Percentiles rank a stretch among this genome's conserved stretches.
Conservation (phyloP, 2,113 vertebrate genomes). For the Amblyopsis rosae region DNA sequence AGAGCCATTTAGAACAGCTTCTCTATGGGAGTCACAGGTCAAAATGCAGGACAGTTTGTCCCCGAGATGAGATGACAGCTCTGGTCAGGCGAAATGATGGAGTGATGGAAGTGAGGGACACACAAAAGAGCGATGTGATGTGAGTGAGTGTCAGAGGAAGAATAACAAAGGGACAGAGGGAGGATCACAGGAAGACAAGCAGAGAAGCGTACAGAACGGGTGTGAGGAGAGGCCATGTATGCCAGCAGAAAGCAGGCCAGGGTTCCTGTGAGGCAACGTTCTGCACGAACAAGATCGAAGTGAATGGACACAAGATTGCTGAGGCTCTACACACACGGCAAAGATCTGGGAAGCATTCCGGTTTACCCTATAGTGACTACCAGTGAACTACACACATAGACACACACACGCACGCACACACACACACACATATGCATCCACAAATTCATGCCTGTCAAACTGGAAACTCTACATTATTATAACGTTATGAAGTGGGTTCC, state of each 20-base stretch:
- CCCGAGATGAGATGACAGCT: background rate
- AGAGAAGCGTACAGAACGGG: background rate
- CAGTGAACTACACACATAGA: background rate
- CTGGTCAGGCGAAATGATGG: conserved; percentile 1
- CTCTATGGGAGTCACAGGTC: background rate
- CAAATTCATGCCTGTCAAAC: background rate
- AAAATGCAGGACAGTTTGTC: background rate
- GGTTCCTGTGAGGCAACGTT: conserved; percentile 55
- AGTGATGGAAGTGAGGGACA: background rate
- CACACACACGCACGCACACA: background rate
- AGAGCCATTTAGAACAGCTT: background rate
- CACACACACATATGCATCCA: background rate
- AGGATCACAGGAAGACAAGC: background rate
- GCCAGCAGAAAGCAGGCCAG: conserved; percentile 30
- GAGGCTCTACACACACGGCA: conserved; percentile 33
- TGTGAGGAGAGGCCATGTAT: conserved; percentile 16
- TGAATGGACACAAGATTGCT: conserved; percentile 62
- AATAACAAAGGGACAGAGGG: conserved; percentile 4
- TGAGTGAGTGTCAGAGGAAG: background rate
- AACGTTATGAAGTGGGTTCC: no score
- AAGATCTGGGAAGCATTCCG: conserved; percentile 27
- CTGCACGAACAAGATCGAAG: conserved; percentile 61
- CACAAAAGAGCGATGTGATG: background rate
- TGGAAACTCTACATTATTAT: no score
- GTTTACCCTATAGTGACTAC: background rate